phyloP scores from a whole-genome alignment of 2,888 invertebrate genomes.

The Chymomyza amoena region DNA sequence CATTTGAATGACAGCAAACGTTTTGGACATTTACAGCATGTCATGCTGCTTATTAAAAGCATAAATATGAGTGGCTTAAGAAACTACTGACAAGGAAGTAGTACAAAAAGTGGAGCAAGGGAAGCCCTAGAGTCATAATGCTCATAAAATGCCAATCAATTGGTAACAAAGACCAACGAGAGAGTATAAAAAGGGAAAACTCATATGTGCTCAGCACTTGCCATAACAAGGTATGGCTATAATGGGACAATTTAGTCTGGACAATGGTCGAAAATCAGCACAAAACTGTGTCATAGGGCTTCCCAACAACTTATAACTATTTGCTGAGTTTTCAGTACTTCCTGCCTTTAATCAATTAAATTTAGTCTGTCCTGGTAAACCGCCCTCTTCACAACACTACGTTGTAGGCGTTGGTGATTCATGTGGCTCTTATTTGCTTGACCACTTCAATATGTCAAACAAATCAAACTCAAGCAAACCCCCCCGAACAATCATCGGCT shows the following conservation, averaged over 20 bases:
- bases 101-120: background rate
- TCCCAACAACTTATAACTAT: constrained; percentile 3
- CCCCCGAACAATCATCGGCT: constrained; percentile 2
- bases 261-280: constrained; percentile 70
- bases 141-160: constrained; percentile 66
- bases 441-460: constrained; percentile 77
- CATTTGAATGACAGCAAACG: constrained; percentile 68
- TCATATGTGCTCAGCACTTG: constrained; percentile 10
- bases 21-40: constrained; percentile 62
- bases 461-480: constrained; percentile 57
- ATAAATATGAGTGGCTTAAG: constrained; percentile 52
- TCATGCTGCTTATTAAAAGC: constrained; percentile 74
- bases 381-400: too few species aligned
- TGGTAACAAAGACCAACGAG: too few species aligned
- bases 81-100: background rate
- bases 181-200: background rate
- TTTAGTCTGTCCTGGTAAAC: constrained; percentile 39
- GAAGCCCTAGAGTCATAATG: constrained; percentile 4
- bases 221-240: constrained; percentile 27
- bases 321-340: constrained; percentile 19
- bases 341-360: constrained; percentile 68
- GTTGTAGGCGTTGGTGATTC: constrained; percentile 46
- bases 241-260: constrained; percentile 66
- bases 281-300: constrained; percentile 17
- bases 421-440: constrained; percentile 53